These are phyloP conservation scores for Cataglyphis hispanica DNA, from an alignment of 1,140 invertebrate genomes.

Conservation along the genomic window DNA sequence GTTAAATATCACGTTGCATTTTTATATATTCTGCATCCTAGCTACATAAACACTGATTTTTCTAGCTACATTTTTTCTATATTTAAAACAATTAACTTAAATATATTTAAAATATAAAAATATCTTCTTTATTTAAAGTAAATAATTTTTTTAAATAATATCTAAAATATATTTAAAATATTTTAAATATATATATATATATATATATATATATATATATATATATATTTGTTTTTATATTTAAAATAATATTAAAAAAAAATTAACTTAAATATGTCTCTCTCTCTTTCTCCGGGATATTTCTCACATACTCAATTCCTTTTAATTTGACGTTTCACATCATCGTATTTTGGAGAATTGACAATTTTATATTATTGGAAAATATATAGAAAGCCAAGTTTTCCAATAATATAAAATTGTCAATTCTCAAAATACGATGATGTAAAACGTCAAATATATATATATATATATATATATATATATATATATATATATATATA, in stretches of 20 bases:
- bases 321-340: neutral
- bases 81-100: neutral
- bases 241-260: neutral
- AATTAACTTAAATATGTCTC: neutral
- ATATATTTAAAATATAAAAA: neutral
- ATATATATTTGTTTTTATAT: no score
- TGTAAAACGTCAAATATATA: no score
- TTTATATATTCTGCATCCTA: neutral
- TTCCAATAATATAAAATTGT: no score
- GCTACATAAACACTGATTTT: neutral
- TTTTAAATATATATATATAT: no score
- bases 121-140: no score
- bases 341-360: neutral
- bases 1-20: neutral
- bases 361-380: conserved; percentile 12
- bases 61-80: neutral
- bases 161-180: no score
- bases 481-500: neutral
- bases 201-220: no score
- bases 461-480: no score
- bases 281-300: neutral
- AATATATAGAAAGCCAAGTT: no score
- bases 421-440: no score
- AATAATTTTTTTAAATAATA: no score
- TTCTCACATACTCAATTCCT: neutral